Conservation (phyloP, 2,113 vertebrate species). For the Camelus dromedarius region DNA sequence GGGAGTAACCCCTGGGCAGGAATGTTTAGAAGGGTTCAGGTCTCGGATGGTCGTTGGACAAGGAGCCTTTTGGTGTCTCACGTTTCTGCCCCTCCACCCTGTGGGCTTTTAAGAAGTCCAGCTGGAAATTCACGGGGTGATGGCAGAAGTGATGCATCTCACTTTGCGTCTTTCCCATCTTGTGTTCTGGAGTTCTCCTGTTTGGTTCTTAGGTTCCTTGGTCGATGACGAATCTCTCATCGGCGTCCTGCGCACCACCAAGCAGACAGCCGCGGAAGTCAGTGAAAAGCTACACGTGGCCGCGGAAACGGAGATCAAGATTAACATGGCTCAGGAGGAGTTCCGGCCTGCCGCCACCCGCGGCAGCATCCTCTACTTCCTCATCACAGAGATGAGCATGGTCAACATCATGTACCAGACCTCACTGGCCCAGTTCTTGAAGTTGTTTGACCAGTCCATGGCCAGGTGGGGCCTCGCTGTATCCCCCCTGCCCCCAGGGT, state of each 20-base stretch:
- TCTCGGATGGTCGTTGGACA: neutral
- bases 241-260: constrained; percentile 88
- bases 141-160: neutral
- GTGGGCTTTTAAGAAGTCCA: neutral
- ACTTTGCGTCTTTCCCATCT: accelerated
- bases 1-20: neutral
- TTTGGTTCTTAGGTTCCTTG: constrained; percentile 85
- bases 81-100: neutral
- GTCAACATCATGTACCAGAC: constrained; percentile 92
- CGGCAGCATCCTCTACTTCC: constrained; percentile 91
- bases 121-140: neutral
- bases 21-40: neutral
- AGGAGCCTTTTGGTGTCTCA: neutral
- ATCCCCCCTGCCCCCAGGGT: neutral
- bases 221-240: constrained; percentile 91
- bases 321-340: constrained; percentile 88
- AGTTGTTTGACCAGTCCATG: constrained; percentile 90
- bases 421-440: constrained; percentile 90
- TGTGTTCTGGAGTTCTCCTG: neutral
- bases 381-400: constrained; percentile 91
- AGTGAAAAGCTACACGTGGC: constrained; percentile 89
- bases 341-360: constrained; percentile 89
- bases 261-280: constrained; percentile 88
- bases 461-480: constrained; percentile 79
- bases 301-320: constrained; percentile 89